A percentile compares a stretch with the other conserved stretches of the same genome.
Conservation (phyloP, 2,888 invertebrate species). For the Drosophila picticornis region DNA sequence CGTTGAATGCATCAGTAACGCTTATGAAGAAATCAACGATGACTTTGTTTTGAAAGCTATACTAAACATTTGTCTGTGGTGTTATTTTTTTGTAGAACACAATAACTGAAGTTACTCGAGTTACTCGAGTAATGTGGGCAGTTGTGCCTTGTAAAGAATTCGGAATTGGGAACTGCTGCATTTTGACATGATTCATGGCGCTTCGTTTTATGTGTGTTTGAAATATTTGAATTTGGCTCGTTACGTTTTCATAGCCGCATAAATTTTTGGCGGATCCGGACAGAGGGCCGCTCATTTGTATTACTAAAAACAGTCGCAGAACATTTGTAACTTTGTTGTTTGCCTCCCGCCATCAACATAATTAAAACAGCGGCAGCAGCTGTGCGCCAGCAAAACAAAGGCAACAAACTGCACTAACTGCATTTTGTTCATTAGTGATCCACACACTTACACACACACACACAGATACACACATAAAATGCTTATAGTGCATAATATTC, state of each 20-base stretch:
- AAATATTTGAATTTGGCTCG: slow-evolving; percentile 54
- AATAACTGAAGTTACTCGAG: neutral
- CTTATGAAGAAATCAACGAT: neutral
- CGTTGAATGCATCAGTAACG: neutral
- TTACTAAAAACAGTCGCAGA: slow-evolving; percentile 43
- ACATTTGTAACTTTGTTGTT: slow-evolving; percentile 56
- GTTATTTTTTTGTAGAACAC: neutral
- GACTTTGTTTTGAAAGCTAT: neutral
- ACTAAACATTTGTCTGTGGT: neutral
- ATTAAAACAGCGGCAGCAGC: slow-evolving; percentile 56
- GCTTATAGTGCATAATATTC: slow-evolving; percentile 50
- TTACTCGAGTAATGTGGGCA: neutral
- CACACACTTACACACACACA: slow-evolving; percentile 20
- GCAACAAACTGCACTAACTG: slow-evolving; percentile 56
- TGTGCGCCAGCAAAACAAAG: slow-evolving; percentile 51
- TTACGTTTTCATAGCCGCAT: slow-evolving; percentile 56
- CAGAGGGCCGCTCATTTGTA: slow-evolving; percentile 56
- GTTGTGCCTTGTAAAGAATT: neutral
- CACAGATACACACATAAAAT: slow-evolving; percentile 18
- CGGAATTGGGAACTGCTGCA: neutral
- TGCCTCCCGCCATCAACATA: slow-evolving; percentile 31
- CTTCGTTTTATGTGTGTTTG: slow-evolving; percentile 24
- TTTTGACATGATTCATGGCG: slow-evolving; percentile 9
- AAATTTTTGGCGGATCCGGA: slow-evolving; percentile 40
- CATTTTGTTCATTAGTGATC: slow-evolving; percentile 63